Percentiles rank a stretch among this genome's conserved stretches.
Evolutionary conservation across 2,113 vertebrate genomes (phyloP).

Genomic region (Corythaixoides concolor): DNA sequence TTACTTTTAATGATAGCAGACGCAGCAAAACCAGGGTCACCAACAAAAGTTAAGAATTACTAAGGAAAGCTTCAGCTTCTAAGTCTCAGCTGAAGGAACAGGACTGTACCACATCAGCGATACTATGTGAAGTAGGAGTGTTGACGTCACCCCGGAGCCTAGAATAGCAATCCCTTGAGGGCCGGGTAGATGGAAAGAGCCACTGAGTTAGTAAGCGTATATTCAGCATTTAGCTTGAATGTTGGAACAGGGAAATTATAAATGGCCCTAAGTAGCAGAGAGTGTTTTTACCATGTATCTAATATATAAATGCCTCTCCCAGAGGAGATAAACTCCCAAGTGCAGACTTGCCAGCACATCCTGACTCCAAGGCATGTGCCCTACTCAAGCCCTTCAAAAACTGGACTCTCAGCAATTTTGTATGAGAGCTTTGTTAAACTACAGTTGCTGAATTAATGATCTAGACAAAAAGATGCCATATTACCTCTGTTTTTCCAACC

Average conservation of each 20-base stretch:
- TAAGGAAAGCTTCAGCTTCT: background rate
- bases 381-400: background rate
- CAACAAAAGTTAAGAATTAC: background rate
- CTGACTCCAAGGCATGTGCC: background rate
- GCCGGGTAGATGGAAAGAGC: background rate
- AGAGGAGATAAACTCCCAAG: constrained; percentile 8
- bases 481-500: background rate
- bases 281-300: constrained; percentile 39
- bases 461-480: background rate
- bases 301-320: constrained; percentile 48
- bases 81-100: background rate
- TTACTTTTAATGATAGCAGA: background rate
- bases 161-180: constrained; percentile 24
- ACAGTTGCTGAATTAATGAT: background rate
- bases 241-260: constrained; percentile 14
- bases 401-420: background rate
- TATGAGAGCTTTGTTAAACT: background rate
- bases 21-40: background rate
- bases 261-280: constrained; percentile 34
- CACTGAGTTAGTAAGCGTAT: constrained; percentile 1
- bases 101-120: background rate
- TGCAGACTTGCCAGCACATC: background rate
- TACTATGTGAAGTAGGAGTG: background rate
- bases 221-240: constrained; percentile 42
- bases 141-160: constrained; percentile 25